A percentile compares a stretch with the other conserved stretches of the same genome.
Evolutionary conservation across 92 coral and sea anemone species (phyloP).

Genomic region (Epizoanthus scotinus): DNA sequence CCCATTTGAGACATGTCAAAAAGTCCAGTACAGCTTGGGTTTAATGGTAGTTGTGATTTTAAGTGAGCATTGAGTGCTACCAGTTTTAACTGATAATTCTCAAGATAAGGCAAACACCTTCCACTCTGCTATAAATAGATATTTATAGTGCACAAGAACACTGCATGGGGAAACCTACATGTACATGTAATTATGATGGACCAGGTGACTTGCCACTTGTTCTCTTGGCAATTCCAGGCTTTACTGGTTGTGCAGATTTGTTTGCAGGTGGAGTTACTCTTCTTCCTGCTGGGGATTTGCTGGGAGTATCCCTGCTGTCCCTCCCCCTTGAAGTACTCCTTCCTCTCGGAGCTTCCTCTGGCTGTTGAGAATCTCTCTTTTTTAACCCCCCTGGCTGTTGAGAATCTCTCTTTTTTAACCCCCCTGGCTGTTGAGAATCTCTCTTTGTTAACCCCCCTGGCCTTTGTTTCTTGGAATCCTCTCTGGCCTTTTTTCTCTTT

Average conservation of each 20-base stretch:
- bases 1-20: too few relatives aligned
- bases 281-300: conserved; percentile 66
- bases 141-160: too few relatives aligned
- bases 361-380: conserved; percentile 71
- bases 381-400: conserved; percentile 54
- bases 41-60: too few relatives aligned
- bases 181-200: conserved; percentile 27
- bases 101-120: too few relatives aligned
- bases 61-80: too few relatives aligned
- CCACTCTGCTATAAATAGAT: too few relatives aligned
- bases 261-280: conserved; percentile 20
- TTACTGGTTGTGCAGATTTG: conserved; percentile 39
- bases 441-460: conserved; percentile 53
- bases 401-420: conserved; percentile 67
- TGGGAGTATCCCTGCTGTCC: conserved; percentile 56
- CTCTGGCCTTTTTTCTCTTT: conserved; percentile 83
- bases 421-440: conserved; percentile 65
- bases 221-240: conserved; percentile 81
- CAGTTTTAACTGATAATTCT: too few relatives aligned
- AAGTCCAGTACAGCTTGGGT: too few relatives aligned
- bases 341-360: conserved; percentile 62
- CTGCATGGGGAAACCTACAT: too few relatives aligned
- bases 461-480: conserved; percentile 60
- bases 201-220: conserved; percentile 65
- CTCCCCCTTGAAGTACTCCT: conserved; percentile 80